These are phyloP conservation scores for Alectura lathami DNA, from an alignment of 2,113 vertebrate genomes.

Conservation along the genomic window DNA sequence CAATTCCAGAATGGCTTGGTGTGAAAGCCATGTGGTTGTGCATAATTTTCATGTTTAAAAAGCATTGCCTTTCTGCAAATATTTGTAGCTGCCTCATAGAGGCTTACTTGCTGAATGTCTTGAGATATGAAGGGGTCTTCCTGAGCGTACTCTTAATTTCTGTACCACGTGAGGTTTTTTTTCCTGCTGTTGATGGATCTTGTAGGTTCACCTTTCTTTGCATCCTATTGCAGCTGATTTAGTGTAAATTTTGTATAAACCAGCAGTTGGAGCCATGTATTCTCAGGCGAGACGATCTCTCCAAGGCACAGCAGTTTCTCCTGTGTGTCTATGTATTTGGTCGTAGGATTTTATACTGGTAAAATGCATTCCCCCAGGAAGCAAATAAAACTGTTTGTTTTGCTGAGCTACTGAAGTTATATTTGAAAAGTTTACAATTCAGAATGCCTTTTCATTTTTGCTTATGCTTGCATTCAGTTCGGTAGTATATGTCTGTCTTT, in stretches of 20 bases:
- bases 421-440: not conserved
- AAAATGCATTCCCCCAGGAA: not conserved
- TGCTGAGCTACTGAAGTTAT: not conserved
- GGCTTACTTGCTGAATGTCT: not conserved
- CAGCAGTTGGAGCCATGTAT: not conserved
- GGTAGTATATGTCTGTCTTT: not conserved
- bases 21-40: constrained; percentile 28
- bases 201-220: not conserved
- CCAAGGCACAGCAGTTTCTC: not conserved
- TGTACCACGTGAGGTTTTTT: not conserved
- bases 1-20: not conserved
- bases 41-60: not conserved
- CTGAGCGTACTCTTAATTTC: not conserved
- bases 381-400: not conserved
- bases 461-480: not conserved
- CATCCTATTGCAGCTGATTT: not conserved
- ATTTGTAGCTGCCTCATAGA: not conserved
- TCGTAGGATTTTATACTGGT: not conserved
- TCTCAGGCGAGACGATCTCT: not conserved
- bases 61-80: not conserved
- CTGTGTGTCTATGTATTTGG: not conserved
- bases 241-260: not conserved
- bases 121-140: not conserved
- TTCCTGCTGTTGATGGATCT: not conserved
- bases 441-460: not conserved